Conservation (phyloP, 2,888 invertebrate genomes). For the Tetragonisca angustula region DNA sequence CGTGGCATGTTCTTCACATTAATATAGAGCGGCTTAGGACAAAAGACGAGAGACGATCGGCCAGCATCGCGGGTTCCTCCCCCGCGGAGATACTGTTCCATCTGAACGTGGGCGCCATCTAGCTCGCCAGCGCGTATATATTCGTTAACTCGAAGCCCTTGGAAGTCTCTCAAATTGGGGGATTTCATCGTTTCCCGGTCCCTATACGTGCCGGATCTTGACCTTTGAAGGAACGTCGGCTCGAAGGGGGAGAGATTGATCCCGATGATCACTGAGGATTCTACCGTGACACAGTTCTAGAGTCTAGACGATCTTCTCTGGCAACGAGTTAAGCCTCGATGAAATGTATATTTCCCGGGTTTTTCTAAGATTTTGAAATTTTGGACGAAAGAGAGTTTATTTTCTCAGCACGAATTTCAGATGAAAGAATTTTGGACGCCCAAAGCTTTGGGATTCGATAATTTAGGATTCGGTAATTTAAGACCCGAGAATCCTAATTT, state of each 20-base stretch:
- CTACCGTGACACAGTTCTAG: background rate
- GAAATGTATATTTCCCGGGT: background rate
- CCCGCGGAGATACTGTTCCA: background rate
- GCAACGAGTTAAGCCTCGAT: background rate
- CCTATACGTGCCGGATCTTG: slow-evolving; percentile 63
- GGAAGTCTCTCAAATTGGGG: slow-evolving; percentile 80
- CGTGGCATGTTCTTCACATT: slow-evolving; percentile 83
- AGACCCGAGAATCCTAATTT: background rate
- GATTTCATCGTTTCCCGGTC: slow-evolving; percentile 75
- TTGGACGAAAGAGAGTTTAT: background rate
- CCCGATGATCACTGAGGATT: slow-evolving; percentile 6
- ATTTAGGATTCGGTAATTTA: background rate
- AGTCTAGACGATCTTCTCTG: background rate
- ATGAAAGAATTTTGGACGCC: background rate
- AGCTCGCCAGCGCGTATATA: slow-evolving; percentile 76
- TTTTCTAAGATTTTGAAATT: too few relatives aligned
- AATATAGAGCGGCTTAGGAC: slow-evolving; percentile 83
- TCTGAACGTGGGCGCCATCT: background rate
- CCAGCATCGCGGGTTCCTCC: slow-evolving; percentile 31
- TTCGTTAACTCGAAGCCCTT: slow-evolving; percentile 82
- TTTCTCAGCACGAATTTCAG: too few relatives aligned
- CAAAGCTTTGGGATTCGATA: background rate
- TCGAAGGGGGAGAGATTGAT: background rate
- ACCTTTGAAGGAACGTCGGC: slow-evolving; percentile 41
- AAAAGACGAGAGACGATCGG: slow-evolving; percentile 83